Evolutionary conservation across 1,140 invertebrate genomes (phyloP), one percentile per base, ranked within the genome.

Genomic region (Drosophila persimilis): DNA sequence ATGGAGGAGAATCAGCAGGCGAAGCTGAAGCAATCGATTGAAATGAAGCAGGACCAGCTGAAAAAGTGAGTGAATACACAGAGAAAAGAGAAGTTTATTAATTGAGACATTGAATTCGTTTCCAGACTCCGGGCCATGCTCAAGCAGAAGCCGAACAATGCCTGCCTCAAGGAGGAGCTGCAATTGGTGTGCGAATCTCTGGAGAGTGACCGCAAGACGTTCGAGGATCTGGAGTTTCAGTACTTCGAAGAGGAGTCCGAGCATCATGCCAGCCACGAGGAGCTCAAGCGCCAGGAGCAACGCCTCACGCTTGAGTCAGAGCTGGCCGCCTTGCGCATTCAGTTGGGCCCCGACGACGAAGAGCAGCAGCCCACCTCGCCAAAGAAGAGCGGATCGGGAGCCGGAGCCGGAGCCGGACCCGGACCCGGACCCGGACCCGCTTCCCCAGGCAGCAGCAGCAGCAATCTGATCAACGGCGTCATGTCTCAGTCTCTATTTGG

Each of bases 191-290:
- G 95, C 70, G 95, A 96, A 62, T 92, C 93, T 2, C 84, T 96
- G 15, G 95, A 96, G 60, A 95, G 94, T 62, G 95, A 96, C 77
- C 93, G 93, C 8, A 96, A 97, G 92, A 94, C 95, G 35, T 98
- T 96, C 90, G 97, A 99, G 92, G 97, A 98, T 91, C 92, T 98
- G 15, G 97, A 99, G 91, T 99, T 98, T 92, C 96, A 97, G 86
- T 96, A 98, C 90, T 93, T 98, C 60, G 98, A 99, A 92, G 96
- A 97, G 83, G 96, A 97, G 90, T 96, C 96, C 1, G 96, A 96
- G 89, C 93, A 95, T 93, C 93, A 96, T 56, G 95, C 95, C n/a
- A 94, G 94, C 13, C 93, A 96, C 54, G 97, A 98, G 92, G 96
- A 97, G 80, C 76, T 97, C 5, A 95, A 96, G 88, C 94, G 95